Conservation (phyloP, 2,888 invertebrate genomes). For the Nomada fucata region DNA sequence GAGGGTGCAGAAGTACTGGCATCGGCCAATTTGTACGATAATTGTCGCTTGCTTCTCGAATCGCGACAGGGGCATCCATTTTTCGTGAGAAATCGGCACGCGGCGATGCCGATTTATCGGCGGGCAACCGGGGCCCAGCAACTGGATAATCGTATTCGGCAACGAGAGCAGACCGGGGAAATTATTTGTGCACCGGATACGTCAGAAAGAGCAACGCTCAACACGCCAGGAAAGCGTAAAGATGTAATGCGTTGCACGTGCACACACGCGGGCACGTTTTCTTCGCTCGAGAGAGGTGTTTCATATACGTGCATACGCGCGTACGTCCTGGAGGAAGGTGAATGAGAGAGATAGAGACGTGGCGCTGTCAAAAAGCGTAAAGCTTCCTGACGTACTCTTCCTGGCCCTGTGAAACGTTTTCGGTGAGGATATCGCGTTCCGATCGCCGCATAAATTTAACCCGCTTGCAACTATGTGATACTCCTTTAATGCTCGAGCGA, state of each 20-base stretch:
- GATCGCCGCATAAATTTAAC: conserved; percentile 39
- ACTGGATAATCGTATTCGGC: conserved; percentile 66
- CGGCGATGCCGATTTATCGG: conserved; percentile 45
- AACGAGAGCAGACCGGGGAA: conserved; percentile 18
- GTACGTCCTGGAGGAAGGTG: background rate
- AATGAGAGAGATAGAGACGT: background rate
- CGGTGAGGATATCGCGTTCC: conserved; percentile 25
- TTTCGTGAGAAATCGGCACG: background rate
- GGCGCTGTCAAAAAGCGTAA: conserved; percentile 35
- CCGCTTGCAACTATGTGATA: conserved; percentile 29
- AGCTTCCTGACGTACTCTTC: conserved; percentile 36
- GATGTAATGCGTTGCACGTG: conserved; percentile 1
- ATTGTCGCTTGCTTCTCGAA: background rate
- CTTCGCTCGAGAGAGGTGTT: conserved; percentile 12
- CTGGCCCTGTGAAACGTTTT: conserved; percentile 18
- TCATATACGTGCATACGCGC: no score
- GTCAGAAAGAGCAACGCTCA: conserved; percentile 61
- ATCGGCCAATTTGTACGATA: conserved; percentile 6
- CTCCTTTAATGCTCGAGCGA: conserved; percentile 42
- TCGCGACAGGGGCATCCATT: background rate
- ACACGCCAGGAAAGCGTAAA: conserved; percentile 58
- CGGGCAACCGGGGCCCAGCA: conserved; percentile 58
- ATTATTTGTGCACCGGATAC: conserved; percentile 59
- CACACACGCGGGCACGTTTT: conserved; percentile 29
- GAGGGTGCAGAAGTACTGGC: background rate